A percentile compares a stretch with the other conserved stretches of the same genome.
Evolutionary conservation across 1,140 invertebrate species (phyloP).

Genomic region (Conus ventricosus): DNA sequence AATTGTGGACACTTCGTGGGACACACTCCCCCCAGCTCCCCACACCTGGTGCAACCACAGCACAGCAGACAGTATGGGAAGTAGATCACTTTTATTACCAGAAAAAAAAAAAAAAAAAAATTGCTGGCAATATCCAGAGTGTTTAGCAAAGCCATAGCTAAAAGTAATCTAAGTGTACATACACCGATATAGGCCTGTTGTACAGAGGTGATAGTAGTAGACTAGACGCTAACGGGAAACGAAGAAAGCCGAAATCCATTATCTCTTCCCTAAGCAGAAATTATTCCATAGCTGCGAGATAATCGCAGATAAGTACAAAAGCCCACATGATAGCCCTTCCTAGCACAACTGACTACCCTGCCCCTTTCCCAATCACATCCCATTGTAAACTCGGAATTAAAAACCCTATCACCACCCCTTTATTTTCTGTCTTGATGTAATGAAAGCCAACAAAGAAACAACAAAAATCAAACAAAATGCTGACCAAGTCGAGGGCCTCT

Average conservation of each 20-base stretch:
- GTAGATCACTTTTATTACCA: slow-evolving; percentile 46
- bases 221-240: slow-evolving; percentile 15
- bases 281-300: slow-evolving; percentile 26
- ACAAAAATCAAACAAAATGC: not conserved
- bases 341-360: not conserved
- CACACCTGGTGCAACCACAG: not conserved
- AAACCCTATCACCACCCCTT: not conserved
- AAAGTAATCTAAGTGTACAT: slow-evolving; percentile 36
- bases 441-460: slow-evolving; percentile 4
- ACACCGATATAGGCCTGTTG: slow-evolving; percentile 31
- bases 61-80: slow-evolving; percentile 19
- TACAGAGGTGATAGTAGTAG: slow-evolving; percentile 21
- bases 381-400: not conserved
- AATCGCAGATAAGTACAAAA: slow-evolving; percentile 32
- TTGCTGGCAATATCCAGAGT: slow-evolving; percentile 45
- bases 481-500: not conserved
- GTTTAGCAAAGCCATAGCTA: slow-evolving; percentile 40
- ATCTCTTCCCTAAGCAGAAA: slow-evolving; percentile 23
- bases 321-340: not conserved
- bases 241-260: slow-evolving; percentile 29
- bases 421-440: not conserved
- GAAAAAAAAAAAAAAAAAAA: slow-evolving; percentile 28
- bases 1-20: too few species aligned
- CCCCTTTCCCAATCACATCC: not conserved
- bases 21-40: not conserved